These are phyloP conservation scores for Pristionchus entomophagus DNA, from an alignment of 2,888 invertebrate species.

Conservation along the genomic window DNA sequence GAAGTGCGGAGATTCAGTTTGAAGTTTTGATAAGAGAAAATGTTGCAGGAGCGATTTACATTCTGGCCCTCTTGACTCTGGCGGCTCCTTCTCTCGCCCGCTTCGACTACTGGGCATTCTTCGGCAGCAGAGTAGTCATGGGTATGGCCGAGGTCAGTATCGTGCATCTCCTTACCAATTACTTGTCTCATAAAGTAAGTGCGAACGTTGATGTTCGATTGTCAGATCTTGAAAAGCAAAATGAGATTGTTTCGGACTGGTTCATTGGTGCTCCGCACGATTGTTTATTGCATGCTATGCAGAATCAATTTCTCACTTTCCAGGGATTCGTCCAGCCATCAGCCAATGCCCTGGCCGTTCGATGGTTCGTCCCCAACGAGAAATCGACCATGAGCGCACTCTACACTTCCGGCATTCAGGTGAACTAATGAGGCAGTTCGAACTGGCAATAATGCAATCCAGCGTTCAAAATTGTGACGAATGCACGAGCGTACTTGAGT, in stretches of 20 bases:
- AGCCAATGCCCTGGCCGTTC: slow-evolving; percentile 54
- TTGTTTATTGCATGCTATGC: neutral
- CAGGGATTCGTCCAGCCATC: slow-evolving; percentile 65
- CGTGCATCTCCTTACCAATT: neutral
- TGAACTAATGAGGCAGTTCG: neutral
- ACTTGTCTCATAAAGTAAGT: neutral
- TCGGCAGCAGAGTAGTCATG: slow-evolving; percentile 59
- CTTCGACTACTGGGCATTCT: slow-evolving; percentile 56
- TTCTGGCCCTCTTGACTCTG: slow-evolving; percentile 54
- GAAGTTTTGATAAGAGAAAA: too few species aligned
- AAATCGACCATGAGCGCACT: slow-evolving; percentile 63
- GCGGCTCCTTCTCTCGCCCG: slow-evolving; percentile 61
- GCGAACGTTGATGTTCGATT: neutral
- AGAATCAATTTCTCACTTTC: neutral
- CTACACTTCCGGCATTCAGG: slow-evolving; percentile 68
- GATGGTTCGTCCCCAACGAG: slow-evolving; percentile 68
- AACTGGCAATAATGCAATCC: neutral
- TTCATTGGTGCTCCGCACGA: too few species aligned
- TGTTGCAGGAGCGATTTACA: slow-evolving; percentile 37
- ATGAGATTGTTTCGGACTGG: neutral
- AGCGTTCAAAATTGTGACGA: too few species aligned
- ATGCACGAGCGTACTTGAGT: too few species aligned
- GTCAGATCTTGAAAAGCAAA: neutral
- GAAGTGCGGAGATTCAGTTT: too few species aligned
- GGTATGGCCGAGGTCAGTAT: slow-evolving; percentile 64